Evolutionary conservation across 2,888 invertebrate genomes (phyloP), one percentile per base, ranked within the genome.

Genomic region (Esperia sulphurella): DNA sequence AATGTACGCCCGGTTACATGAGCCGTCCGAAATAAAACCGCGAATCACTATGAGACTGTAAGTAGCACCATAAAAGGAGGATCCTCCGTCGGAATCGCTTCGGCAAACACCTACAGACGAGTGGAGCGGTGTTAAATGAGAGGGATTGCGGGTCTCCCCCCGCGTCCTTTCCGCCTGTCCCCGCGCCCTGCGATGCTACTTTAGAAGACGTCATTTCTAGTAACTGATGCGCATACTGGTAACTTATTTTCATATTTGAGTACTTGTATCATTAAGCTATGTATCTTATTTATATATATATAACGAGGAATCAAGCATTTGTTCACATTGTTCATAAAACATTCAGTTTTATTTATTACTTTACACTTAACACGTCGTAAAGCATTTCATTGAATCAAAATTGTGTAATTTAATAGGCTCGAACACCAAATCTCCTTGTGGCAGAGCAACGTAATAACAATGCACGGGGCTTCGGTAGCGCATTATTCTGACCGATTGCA

Each of bases 21-120:
- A 84, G 79, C 80, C 84, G 83, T 79, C 85, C 85, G 77, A 88
- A 87, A 89, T 88, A 88, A 89, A 89, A 88, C 83, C 85, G 85
- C 88, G 85, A 84, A 83, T 89, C 89, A 88, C 88, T 89, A 87
- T 87, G 86, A 86, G 83, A 75, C 78, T 75, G 79, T 39, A 39
- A 88, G 85, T 85, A 81, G 75, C 61, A 79, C 84, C 83, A 87
- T 89, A 87, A 89, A 88, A 79, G 89, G 75, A 78, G 78, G 83
- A 86, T 87, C 80, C 76, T 79, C 72, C 67, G 74, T 68, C 73
- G 74, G 68, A 83, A 89, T 88, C 89, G 88, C 84, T 89, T 87
- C 83, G 82, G 87, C 87, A 89, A 88, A 89, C 86, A 89, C 84
- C 88, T 88, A 83, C 86, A 85, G 83, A 82, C 79, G 74, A 82